Conservation (phyloP, 2,888 invertebrate species). For the Acanthopleura granulata region DNA sequence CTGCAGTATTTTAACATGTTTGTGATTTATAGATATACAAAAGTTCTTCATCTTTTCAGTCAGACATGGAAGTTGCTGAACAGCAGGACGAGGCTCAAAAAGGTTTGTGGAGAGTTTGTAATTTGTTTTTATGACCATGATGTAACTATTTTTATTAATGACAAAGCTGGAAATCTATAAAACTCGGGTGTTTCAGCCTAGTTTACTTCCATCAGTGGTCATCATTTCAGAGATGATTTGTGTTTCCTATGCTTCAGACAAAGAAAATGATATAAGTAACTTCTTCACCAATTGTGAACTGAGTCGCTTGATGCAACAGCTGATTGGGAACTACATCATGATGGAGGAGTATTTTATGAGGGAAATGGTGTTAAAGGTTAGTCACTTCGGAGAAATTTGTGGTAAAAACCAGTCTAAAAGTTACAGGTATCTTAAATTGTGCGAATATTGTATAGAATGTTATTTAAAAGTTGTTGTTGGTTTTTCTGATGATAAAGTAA, state of each 20-base stretch:
- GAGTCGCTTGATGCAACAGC: constrained; percentile 71
- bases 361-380: constrained; percentile 93
- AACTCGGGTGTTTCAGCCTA: too few species aligned
- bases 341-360: constrained; percentile 96
- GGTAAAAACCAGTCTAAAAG: not conserved
- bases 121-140: too few species aligned
- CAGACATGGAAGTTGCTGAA: constrained; percentile 36
- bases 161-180: too few species aligned
- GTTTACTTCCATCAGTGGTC: too few species aligned
- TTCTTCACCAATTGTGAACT: constrained; percentile 78
- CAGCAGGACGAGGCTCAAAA: not conserved
- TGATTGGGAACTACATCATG: constrained; percentile 87
- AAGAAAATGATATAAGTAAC: constrained; percentile 72
- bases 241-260: constrained; percentile 21
- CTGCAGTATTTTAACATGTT: too few species aligned
- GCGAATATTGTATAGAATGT: not conserved
- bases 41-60: constrained; percentile 24
- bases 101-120: too few species aligned
- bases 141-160: too few species aligned
- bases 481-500: too few species aligned
- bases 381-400: constrained; percentile 60
- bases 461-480: too few species aligned
- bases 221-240: too few species aligned
- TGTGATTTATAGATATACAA: too few species aligned
- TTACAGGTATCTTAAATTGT: not conserved